Evolutionary conservation across 2,888 invertebrate genomes (phyloP).

Genomic region (Epinotia bilunana): DNA sequence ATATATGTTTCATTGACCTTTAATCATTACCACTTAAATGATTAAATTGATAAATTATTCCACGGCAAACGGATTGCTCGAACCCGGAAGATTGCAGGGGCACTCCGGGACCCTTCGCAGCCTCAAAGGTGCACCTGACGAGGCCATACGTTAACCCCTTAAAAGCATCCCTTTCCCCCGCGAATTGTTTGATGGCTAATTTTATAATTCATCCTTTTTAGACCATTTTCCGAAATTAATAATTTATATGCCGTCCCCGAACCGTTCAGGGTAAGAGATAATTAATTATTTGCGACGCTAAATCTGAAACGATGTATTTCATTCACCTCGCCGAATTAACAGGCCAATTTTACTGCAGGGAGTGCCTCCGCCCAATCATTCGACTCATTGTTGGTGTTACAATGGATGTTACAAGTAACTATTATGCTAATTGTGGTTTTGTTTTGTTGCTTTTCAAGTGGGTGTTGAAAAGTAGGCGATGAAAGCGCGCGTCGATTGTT

Average conservation of each 20-base stretch:
- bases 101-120: slow-evolving; percentile 21
- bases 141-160: slow-evolving; percentile 63
- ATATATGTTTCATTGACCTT: not conserved
- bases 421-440: slow-evolving; percentile 85
- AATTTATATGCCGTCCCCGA: slow-evolving; percentile 72
- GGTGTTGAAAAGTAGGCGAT: slow-evolving; percentile 60
- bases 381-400: slow-evolving; percentile 46
- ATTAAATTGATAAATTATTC: slow-evolving; percentile 25
- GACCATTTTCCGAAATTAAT: slow-evolving; percentile 78
- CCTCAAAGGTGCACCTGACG: slow-evolving; percentile 52
- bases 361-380: slow-evolving; percentile 50
- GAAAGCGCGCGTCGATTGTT: slow-evolving; percentile 74
- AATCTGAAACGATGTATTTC: slow-evolving; percentile 33
- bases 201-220: slow-evolving; percentile 82
- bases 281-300: slow-evolving; percentile 63
- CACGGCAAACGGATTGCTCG: slow-evolving; percentile 7
- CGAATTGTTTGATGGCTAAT: slow-evolving; percentile 79
- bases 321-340: slow-evolving; percentile 28
- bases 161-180: slow-evolving; percentile 73
- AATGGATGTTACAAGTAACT: slow-evolving; percentile 65
- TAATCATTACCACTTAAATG: slow-evolving; percentile 3
- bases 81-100: not conserved
- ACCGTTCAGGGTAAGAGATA: slow-evolving; percentile 69
- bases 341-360: slow-evolving; percentile 29
- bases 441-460: slow-evolving; percentile 74